Base-by-base conservation (phyloP, 2,797 vertebrate genomes). In the Channallabes apus region DNA sequence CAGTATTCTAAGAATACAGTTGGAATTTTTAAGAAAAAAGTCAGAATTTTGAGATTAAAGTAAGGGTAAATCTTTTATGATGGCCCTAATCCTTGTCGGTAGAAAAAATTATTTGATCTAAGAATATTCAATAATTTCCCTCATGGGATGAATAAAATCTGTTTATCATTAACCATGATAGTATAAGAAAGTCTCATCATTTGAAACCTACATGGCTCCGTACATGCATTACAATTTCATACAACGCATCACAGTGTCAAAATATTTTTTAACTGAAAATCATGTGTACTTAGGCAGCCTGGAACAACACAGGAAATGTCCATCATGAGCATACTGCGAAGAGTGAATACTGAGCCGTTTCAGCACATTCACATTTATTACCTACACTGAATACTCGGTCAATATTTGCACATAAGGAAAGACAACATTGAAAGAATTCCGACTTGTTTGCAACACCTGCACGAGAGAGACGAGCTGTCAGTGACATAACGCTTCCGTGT, bases 391-490 rank as follows among this genome's bases (percentile, higher is more conserved):
- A 20, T 12, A 58, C n/a, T 56, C 56, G 17, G 27, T 56, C 80
- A 82, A 82, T 69, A 69, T 82, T 82, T 69, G 80, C 80, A 32
- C 80, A 65, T 2, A 24, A 27, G 14, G 32, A 80, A 29, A 65
- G 51, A 82, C 51, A 58, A 56, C 65, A 51, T 35, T n/a, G 29
- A 24, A 82, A 69, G 80, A 58, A 32, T 56, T 82, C n/a, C 6
- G 29, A 58, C 80, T 69, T 81, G 79, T 68, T 82, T 65, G 72
- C 72, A 54, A 22, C 82, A 83, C 59, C 82, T 83, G 82, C 71
- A 35, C 15, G 82, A 83, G 82, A 76, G 46, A 76, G 59, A 76
- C 72, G 5, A 46, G 41, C 58, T 24, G 71, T 83, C 82, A 76
- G 14, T 22, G 76, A 80, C 76, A 79, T 79, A 27, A 78, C 24